Percentiles rank a stretch among this genome's conserved stretches.
These are phyloP conservation scores for Tiphia femorata DNA, from an alignment of 2,888 invertebrate genomes.

Conservation along the genomic window DNA sequence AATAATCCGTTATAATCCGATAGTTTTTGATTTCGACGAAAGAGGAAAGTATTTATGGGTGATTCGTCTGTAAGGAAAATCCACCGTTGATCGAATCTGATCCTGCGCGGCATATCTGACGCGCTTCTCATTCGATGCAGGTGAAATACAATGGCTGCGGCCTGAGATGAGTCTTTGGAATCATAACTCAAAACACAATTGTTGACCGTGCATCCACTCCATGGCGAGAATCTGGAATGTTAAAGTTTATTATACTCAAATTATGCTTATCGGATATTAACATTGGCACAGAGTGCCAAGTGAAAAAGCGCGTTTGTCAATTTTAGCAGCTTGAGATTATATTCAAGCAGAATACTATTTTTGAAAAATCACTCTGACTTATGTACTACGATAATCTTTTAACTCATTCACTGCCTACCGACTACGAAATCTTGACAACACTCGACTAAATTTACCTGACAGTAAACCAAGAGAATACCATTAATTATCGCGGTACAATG, in stretches of 20 bases:
- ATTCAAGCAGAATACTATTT: too few species aligned
- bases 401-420: too few species aligned
- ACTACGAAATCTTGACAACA: too few species aligned
- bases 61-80: slow-evolving; percentile 80
- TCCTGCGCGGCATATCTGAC: slow-evolving; percentile 72
- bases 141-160: slow-evolving; percentile 78
- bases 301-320: too few species aligned
- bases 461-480: too few species aligned
- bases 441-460: too few species aligned
- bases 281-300: too few species aligned
- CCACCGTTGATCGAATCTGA: slow-evolving; percentile 74
- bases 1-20: slow-evolving; percentile 74
- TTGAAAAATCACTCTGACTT: too few species aligned
- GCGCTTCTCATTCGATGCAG: slow-evolving; percentile 70
- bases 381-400: too few species aligned
- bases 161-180: slow-evolving; percentile 67
- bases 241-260: background rate
- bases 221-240: slow-evolving; percentile 71
- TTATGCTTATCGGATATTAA: too few species aligned
- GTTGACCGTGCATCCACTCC: slow-evolving; percentile 73
- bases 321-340: too few species aligned
- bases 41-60: slow-evolving; percentile 73
- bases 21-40: slow-evolving; percentile 61
- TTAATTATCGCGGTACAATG: too few species aligned
- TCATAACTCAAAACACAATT: slow-evolving; percentile 76